Conservation (phyloP, 2,797 vertebrate genomes). For the Buphagus erythrorhynchus region DNA sequence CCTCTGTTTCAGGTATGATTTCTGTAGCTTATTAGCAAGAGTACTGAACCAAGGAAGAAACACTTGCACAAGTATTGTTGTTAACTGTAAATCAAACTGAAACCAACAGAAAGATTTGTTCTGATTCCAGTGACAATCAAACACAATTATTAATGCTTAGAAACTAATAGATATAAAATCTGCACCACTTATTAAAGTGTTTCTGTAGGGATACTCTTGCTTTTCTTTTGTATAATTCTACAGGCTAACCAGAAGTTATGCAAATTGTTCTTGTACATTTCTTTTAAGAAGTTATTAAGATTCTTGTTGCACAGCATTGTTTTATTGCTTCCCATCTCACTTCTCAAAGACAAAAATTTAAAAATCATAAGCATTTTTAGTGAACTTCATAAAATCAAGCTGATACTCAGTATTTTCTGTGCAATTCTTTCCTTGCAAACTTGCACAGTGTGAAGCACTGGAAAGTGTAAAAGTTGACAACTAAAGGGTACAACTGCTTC, state of each 20-base stretch:
- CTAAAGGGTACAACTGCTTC: not conserved
- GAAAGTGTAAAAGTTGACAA: not conserved
- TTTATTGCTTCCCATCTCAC: not conserved
- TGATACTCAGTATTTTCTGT: not conserved
- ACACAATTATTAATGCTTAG: not conserved
- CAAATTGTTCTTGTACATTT: not conserved
- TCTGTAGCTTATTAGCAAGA: not conserved
- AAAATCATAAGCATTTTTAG: not conserved
- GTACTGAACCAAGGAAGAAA: not conserved
- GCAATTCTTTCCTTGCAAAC: not conserved
- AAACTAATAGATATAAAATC: not conserved
- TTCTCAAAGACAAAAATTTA: not conserved
- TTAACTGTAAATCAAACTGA: not conserved
- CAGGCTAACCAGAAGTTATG: not conserved
- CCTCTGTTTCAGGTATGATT: slow-evolving; percentile 90
- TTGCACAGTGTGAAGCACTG: not conserved
- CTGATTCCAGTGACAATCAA: not conserved
- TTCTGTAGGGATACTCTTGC: not conserved
- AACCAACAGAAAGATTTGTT: not conserved
- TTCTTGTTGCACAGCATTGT: not conserved
- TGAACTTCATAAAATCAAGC: not conserved
- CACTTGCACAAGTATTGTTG: not conserved
- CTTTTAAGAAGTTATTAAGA: not conserved
- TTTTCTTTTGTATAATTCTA: not conserved
- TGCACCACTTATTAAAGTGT: not conserved